A percentile compares a stretch with the other conserved stretches of the same genome.
phyloP scores from a whole-genome alignment of 2,113 vertebrate species.

The Synodontis membranacea region DNA sequence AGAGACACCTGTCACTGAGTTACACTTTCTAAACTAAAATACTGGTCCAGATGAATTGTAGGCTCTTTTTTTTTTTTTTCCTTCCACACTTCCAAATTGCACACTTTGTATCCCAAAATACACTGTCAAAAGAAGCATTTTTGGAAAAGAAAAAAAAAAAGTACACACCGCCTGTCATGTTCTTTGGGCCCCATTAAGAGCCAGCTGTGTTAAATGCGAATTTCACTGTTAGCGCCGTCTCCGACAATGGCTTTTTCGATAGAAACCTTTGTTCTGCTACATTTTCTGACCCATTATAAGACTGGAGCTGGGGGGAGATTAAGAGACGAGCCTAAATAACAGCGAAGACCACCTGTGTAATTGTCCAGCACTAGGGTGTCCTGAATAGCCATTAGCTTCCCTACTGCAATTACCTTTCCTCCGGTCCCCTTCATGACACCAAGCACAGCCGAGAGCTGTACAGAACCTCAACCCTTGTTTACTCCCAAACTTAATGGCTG shows the following conservation, averaged over 20 bases:
- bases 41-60: constrained; percentile 16
- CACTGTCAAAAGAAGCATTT: constrained; percentile 40
- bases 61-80: constrained; percentile 8
- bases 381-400: constrained; percentile 72
- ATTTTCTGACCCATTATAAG: constrained; percentile 69
- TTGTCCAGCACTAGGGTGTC: constrained; percentile 68
- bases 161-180: constrained; percentile 43
- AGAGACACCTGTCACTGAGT: neutral
- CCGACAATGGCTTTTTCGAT: constrained; percentile 71
- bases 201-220: constrained; percentile 44
- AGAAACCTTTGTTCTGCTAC: constrained; percentile 72
- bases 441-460: constrained; percentile 58
- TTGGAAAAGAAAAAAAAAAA: constrained; percentile 45
- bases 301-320: constrained; percentile 58
- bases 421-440: constrained; percentile 64
- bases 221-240: constrained; percentile 57
- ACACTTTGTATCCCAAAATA: constrained; percentile 35
- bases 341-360: constrained; percentile 73
- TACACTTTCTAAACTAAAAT: neutral
- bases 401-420: constrained; percentile 68
- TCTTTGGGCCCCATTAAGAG: constrained; percentile 46
- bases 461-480: constrained; percentile 48
- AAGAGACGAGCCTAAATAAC: constrained; percentile 58
- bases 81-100: constrained; percentile 26
- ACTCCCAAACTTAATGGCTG: constrained; percentile 49